phyloP scores from a whole-genome alignment of 2,113 vertebrate genomes.

The Scatophagus argus region DNA sequence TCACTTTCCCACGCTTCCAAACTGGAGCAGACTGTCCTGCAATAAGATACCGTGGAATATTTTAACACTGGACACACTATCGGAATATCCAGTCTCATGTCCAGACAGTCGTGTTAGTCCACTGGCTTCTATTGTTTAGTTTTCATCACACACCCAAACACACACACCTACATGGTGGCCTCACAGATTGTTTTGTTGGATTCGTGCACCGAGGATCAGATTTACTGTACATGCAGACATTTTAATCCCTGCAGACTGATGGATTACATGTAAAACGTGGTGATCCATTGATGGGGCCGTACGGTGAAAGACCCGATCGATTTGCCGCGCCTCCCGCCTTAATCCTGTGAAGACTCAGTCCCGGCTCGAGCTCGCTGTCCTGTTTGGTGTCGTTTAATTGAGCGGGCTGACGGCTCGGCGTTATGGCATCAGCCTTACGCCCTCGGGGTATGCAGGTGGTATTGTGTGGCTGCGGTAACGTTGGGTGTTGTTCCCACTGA shows the following conservation, averaged over 20 bases:
- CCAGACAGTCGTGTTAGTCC: constrained; percentile 36
- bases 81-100: constrained; percentile 48
- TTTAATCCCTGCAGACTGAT: constrained; percentile 37
- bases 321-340: constrained; percentile 38
- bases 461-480: constrained; percentile 24
- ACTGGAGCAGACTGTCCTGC: constrained; percentile 51
- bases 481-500: constrained; percentile 36
- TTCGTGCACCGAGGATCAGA: constrained; percentile 32
- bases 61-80: constrained; percentile 39
- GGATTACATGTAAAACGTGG: constrained; percentile 33
- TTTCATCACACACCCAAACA: not conserved
- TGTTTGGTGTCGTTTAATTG: constrained; percentile 20
- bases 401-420: constrained; percentile 26
- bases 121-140: constrained; percentile 10
- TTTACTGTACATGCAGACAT: constrained; percentile 5
- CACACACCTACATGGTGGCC: not conserved
- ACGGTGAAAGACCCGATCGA: constrained; percentile 31
- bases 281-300: constrained; percentile 1
- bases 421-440: constrained; percentile 33
- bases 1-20: constrained; percentile 73
- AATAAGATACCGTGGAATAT: constrained; percentile 51
- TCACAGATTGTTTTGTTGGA: not conserved
- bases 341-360: constrained; percentile 18
- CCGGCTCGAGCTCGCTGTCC: not conserved
- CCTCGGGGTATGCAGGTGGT: constrained; percentile 39